Conservation (phyloP, 2,797 vertebrate genomes). For the Eidolon dupreanum region DNA sequence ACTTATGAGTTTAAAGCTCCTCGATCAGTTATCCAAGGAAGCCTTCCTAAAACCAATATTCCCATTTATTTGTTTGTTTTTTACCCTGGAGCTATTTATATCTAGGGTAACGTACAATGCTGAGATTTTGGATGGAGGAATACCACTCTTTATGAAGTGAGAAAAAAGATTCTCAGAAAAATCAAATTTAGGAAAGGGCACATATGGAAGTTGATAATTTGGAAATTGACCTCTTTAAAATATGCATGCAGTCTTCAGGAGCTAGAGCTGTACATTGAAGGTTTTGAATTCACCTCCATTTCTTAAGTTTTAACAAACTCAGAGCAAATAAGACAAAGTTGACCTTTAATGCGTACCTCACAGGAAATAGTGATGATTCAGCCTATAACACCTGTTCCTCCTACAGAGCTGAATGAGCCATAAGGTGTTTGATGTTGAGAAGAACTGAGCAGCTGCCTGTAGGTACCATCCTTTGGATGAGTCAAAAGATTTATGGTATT, state of each 20-base stretch:
- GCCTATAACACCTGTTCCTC: background rate
- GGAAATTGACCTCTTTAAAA: background rate
- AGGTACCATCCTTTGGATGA: background rate
- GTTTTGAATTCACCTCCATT: background rate
- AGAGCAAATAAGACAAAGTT: background rate
- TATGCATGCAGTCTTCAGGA: background rate
- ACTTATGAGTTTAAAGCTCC: background rate
- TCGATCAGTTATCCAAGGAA: background rate
- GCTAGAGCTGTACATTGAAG: background rate
- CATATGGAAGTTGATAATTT: background rate
- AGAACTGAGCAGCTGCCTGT: background rate
- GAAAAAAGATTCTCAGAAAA: background rate
- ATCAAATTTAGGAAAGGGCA: background rate
- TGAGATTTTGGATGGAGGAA: background rate
- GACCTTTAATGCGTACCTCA: background rate
- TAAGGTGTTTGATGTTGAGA: background rate
- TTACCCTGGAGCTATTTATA: background rate
- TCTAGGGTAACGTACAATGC: background rate
- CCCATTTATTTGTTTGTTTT: background rate
- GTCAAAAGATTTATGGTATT: background rate
- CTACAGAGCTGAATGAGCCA: background rate
- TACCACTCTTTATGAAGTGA: background rate
- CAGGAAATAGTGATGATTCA: constrained; percentile 56
- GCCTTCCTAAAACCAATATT: background rate
- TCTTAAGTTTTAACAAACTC: constrained; percentile 18